Evolutionary conservation across 1,140 invertebrate genomes (phyloP).

Genomic region (Maniola jurtina): DNA sequence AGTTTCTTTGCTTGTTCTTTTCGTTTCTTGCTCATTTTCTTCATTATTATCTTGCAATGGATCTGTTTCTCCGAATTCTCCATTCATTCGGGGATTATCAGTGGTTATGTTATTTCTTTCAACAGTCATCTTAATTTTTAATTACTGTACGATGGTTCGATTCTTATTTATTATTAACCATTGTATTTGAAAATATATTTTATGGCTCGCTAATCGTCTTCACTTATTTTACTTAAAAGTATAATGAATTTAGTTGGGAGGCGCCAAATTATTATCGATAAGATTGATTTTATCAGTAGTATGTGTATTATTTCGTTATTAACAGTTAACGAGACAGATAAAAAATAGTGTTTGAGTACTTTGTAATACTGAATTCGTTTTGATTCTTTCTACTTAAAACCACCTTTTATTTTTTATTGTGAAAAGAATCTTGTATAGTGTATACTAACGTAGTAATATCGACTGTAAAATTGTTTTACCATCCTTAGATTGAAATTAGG

Average conservation of each 20-base stretch:
- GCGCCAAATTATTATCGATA: conserved; percentile 3
- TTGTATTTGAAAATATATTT: neutral
- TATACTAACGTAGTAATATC: too few species aligned
- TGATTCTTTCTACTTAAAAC: too few species aligned
- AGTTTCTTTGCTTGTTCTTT: conserved; percentile 38
- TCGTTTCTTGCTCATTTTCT: conserved; percentile 28
- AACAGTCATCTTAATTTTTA: neutral
- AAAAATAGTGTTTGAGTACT: neutral
- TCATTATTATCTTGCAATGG: conserved; percentile 43
- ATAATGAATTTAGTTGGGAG: neutral
- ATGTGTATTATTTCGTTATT: conserved; percentile 1
- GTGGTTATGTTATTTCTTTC: neutral
- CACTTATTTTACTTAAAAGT: neutral
- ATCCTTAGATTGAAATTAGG: too few species aligned
- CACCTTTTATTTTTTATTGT: too few species aligned
- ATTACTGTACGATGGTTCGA: neutral
- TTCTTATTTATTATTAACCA: neutral
- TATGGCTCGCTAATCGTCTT: neutral
- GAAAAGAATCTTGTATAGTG: too few species aligned
- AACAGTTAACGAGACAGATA: conserved; percentile 11
- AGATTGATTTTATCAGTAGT: conserved; percentile 2
- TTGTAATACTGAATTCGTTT: too few species aligned
- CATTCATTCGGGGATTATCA: conserved; percentile 2
- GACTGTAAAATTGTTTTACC: too few species aligned
- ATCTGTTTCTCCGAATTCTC: conserved; percentile 51